Base-by-base conservation (phyloP, 2,113 vertebrate genomes). In the Tautogolabrus adspersus region DNA sequence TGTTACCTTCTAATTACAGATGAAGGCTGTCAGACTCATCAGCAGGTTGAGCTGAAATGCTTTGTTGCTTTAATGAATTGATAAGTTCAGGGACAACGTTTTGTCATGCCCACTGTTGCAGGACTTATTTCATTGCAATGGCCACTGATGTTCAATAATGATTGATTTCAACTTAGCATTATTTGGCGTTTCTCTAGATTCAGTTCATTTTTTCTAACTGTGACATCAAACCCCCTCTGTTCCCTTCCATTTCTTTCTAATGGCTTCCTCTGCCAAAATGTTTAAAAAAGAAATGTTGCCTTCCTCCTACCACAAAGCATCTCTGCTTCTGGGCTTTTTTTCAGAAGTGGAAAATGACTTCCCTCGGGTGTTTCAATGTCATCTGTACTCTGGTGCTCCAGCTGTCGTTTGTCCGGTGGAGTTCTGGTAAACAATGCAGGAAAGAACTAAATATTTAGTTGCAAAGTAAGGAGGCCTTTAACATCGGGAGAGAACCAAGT, bases 171-270 rank as follows among this genome's bases (percentile, higher is more conserved):
- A 34, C 6, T 34, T 34, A 34, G 30, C 21, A 37, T 77, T 63
- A 42, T 69, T n/a, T 65, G 18, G 12, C 51, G 26, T 66, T 57
- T 70, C 5, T 70, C 62, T 68, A 61, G 12, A 70, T 38, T 64
- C 30, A 40, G 54, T 49, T 49, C 64, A 13, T 38, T 63, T 42
- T 63, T 16, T 7, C 30, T 2, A 52, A 21, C 47, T 44, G 2
- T 23, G 42, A 12, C 30, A 60, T 79, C 44, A 52, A 34, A 11
- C 10, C 13, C 11, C 51, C 4, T 63, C 49, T 57, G 38, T 57
- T 71, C 23, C 42, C 9, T 34, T 55, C 47, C 5, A 13, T 74
- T 54, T 65, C 8, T 55, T 38, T 47, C 38, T 13, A 38, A 61
- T 67, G 9, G 16, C 5, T 16, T 64, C 37, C 8, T 55, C 21